Conservation (phyloP, 2,888 invertebrate species). For the Hirtodrosophila alboralis region DNA sequence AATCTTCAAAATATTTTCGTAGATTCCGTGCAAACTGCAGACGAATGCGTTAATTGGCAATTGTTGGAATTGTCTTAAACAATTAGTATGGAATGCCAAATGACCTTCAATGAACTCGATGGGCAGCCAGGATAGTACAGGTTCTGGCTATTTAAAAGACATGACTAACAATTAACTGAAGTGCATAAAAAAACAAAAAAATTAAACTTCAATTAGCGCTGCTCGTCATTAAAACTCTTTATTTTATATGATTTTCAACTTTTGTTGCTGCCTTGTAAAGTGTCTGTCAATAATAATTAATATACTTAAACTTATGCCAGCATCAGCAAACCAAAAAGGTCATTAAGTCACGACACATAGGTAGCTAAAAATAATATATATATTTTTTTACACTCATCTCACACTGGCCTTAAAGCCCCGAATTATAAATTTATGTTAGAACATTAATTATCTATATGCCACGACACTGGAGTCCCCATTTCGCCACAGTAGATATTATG, state of each 20-base stretch:
- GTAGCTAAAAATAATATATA: slow-evolving; percentile 29
- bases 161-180: slow-evolving; percentile 51
- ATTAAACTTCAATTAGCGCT: slow-evolving; percentile 57
- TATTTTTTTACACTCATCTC: slow-evolving; percentile 36
- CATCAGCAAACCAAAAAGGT: slow-evolving; percentile 58
- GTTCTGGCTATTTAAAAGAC: slow-evolving; percentile 18
- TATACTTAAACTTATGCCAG: slow-evolving; percentile 51
- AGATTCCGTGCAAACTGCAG: slow-evolving; percentile 10
- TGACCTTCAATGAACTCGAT: slow-evolving; percentile 41
- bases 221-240: slow-evolving; percentile 31
- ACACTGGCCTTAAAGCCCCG: slow-evolving; percentile 16
- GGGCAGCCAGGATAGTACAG: slow-evolving; percentile 33
- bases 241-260: slow-evolving; percentile 24
- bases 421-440: slow-evolving; percentile 64
- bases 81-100: slow-evolving; percentile 21
- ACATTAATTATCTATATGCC: slow-evolving; percentile 67
- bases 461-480: slow-evolving; percentile 36
- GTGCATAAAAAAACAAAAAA: slow-evolving; percentile 57
- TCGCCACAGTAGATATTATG: slow-evolving; percentile 39
- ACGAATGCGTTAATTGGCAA: slow-evolving; percentile 53
- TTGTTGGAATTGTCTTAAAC: slow-evolving; percentile 41
- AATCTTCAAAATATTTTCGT: slow-evolving; percentile 1
- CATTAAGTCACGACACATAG: slow-evolving; percentile 60
- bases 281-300: slow-evolving; percentile 71
- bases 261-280: slow-evolving; percentile 46